phyloP scores from a whole-genome alignment of 1,140 invertebrate species.

The Drosophila virilis region DNA sequence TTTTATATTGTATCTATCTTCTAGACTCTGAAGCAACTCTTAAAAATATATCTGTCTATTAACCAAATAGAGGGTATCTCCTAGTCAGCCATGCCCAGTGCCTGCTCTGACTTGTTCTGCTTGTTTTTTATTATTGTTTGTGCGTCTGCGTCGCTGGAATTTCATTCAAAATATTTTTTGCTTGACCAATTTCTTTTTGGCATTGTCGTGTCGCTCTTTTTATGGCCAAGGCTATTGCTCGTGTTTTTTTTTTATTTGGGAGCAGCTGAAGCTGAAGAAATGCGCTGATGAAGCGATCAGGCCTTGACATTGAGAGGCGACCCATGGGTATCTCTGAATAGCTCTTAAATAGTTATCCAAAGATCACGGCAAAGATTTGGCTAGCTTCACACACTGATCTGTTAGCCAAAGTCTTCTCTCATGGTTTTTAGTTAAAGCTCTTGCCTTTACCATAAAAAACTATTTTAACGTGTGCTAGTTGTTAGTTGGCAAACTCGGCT shows the following conservation, averaged over 20 bases:
- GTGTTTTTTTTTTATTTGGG: background rate
- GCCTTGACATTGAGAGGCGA: conserved; percentile 69
- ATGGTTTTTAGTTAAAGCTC: too few relatives aligned
- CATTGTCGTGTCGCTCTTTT: conserved; percentile 55
- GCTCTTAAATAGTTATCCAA: too few relatives aligned
- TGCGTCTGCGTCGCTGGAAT: conserved; percentile 61
- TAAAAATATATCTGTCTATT: too few relatives aligned
- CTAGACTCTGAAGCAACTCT: too few relatives aligned
- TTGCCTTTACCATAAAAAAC: too few relatives aligned
- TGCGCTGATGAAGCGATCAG: conserved; percentile 71
- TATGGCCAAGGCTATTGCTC: conserved; percentile 48
- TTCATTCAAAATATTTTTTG: conserved; percentile 73
- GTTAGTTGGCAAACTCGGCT: background rate
- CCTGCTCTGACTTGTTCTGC: conserved; percentile 1
- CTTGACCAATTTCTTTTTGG: conserved; percentile 74
- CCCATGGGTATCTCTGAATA: background rate
- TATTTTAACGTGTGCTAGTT: too few relatives aligned
- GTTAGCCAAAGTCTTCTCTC: too few relatives aligned
- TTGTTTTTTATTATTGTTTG: conserved; percentile 34
- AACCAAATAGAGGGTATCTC: conserved; percentile 21
- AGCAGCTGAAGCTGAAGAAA: background rate
- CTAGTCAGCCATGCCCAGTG: background rate
- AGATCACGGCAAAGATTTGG: too few relatives aligned
- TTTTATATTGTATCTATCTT: too few relatives aligned
- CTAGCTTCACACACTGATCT: too few relatives aligned